These are phyloP conservation scores for Monomorium pharaonis DNA, from an alignment of 1,140 invertebrate genomes.

Conservation along the genomic window DNA sequence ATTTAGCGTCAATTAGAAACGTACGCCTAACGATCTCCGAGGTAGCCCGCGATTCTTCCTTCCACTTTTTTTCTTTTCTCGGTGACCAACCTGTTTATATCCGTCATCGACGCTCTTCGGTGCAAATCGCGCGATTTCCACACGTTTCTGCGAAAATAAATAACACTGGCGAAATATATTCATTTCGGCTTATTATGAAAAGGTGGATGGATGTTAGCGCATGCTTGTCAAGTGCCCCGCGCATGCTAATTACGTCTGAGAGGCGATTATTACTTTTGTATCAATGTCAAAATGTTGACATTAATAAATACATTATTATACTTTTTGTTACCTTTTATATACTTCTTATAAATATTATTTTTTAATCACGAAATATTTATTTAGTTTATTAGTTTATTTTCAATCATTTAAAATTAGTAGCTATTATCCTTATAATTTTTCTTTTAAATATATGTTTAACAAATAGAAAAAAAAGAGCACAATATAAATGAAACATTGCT, in stretches of 20 bases:
- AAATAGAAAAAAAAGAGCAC: background rate
- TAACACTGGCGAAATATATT: slow-evolving; percentile 25
- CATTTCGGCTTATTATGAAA: slow-evolving; percentile 4
- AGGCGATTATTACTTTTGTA: slow-evolving; percentile 1
- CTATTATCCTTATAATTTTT: background rate
- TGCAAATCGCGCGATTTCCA: slow-evolving; percentile 32
- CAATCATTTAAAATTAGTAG: background rate
- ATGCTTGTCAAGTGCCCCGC: background rate
- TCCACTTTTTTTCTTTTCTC: background rate
- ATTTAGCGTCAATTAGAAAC: slow-evolving; percentile 80
- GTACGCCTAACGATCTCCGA: slow-evolving; percentile 57
- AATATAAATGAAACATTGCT: background rate
- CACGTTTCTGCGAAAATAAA: slow-evolving; percentile 41
- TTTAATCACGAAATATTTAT: background rate
- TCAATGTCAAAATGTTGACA: background rate
- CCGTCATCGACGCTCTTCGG: slow-evolving; percentile 25
- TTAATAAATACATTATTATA: background rate
- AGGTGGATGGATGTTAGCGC: slow-evolving; percentile 13
- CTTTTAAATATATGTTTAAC: background rate
- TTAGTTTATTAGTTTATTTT: background rate
- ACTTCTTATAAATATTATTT: background rate
- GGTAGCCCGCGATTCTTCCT: slow-evolving; percentile 32
- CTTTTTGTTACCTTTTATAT: background rate
- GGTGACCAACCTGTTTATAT: background rate
- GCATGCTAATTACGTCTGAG: background rate